Base-by-base conservation (phyloP, 2,888 invertebrate species). In the Ganaspis brasiliensis region DNA sequence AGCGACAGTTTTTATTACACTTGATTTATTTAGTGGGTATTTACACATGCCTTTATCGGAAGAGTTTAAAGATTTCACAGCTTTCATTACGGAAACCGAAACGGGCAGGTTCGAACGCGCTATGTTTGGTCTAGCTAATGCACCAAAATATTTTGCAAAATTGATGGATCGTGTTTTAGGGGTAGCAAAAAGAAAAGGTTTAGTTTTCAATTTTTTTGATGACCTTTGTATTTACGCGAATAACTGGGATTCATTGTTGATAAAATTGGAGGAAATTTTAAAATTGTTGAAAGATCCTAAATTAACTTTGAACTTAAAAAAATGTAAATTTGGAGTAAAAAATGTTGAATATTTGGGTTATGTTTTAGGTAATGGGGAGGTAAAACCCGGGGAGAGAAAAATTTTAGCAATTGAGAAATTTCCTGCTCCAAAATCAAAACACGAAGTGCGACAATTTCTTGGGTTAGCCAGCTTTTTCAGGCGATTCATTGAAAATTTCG, bases 11-110 rank as follows among this genome's bases (percentile, higher is more conserved):
- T 90, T 86, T 61, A 85, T 87, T 0, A 81, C 83, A 3, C 74
- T 91, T 4, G 88, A 91, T 71, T 37, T 88, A 5, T 85, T 83
- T 35, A 81, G 77, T 4, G 90, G 89, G 6, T 77, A 74, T 59
- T 45, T 74, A 9, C 70, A 77, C 35, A 45, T 77, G 35, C 74
- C 74, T 9, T 40, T 71, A 1, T 16, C 52, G 1, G 56, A 59
- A 6, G 24, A 31, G 12, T 24, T 70, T 1, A 67, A 59, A 31
- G 35, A 71, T 9, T 72, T 74, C 21, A 74, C 77, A 12, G 72
- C 74, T 1, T 77, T 77, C 37, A 55, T 74, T 4, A 77, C 63
- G 9, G 63, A 74, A 56, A 75, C 35, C 4, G 35, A 35, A 35
- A 35, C n/a, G n/a, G n/a, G n/a, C n/a, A n/a, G n/a, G n/a, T n/a